These are phyloP conservation scores for Aldrovandia affinis DNA, from an alignment of 2,797 vertebrate species.

Conservation along the genomic window DNA sequence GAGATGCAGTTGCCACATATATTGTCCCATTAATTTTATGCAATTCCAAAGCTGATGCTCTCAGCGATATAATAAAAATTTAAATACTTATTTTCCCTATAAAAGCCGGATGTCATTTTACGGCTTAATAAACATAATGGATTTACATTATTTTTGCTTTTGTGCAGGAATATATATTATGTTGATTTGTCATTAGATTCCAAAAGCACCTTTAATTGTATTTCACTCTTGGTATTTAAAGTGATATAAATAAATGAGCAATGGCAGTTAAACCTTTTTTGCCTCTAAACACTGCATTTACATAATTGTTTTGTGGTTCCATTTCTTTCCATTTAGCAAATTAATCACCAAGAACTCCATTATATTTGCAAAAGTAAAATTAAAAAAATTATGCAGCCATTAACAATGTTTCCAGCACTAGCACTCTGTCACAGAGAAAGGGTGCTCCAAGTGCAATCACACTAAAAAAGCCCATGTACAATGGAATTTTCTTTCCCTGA, in stretches of 20 bases:
- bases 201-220: constrained; percentile 25
- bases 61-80: constrained; percentile 52
- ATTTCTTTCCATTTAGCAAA: constrained; percentile 31
- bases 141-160: constrained; percentile 45
- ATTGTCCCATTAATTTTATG: constrained; percentile 53
- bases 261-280: constrained; percentile 29
- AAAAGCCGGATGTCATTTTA: constrained; percentile 49
- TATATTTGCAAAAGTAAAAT: constrained; percentile 21
- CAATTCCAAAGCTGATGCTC: constrained; percentile 46
- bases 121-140: constrained; percentile 53
- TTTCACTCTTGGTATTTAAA: constrained; percentile 35
- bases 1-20: constrained; percentile 46
- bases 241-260: constrained; percentile 33
- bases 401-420: not conserved
- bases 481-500: not conserved
- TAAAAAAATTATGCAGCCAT: constrained; percentile 13
- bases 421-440: constrained; percentile 7
- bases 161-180: constrained; percentile 38
- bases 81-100: constrained; percentile 48
- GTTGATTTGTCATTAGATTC: constrained; percentile 35
- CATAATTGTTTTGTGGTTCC: constrained; percentile 23
- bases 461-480: not conserved
- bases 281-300: constrained; percentile 25
- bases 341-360: constrained; percentile 21
- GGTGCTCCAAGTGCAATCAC: not conserved